These are phyloP conservation scores for Panthera tigris DNA, from an alignment of 2,113 vertebrate genomes.

Conservation along the genomic window DNA sequence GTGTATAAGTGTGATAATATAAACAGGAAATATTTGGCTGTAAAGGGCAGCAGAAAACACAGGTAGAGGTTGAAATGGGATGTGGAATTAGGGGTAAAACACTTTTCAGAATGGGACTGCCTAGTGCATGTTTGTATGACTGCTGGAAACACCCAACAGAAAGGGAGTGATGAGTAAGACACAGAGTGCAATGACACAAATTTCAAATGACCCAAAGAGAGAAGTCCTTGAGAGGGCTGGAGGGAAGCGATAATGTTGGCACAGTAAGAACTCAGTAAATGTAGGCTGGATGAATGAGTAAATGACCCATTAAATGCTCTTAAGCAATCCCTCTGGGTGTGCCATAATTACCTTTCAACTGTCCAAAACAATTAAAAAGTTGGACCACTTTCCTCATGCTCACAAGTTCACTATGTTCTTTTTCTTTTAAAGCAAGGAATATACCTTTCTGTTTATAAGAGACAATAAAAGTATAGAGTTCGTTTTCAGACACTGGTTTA, in stretches of 20 bases:
- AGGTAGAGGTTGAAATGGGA: not conserved
- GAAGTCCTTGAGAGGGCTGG: not conserved
- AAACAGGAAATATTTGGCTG: not conserved
- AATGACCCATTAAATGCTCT: constrained; percentile 29
- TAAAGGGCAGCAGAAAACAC: not conserved
- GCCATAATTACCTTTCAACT: constrained; percentile 20
- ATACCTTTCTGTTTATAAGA: not conserved
- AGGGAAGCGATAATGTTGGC: not conserved
- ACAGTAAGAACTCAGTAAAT: constrained; percentile 23
- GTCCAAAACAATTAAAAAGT: constrained; percentile 3
- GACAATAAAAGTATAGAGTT: not conserved
- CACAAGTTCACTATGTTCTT: not conserved
- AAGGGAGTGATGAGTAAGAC: not conserved
- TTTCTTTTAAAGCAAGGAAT: constrained; percentile 18
- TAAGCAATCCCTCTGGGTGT: not conserved
- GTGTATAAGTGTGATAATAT: not conserved
- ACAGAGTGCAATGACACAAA: not conserved
- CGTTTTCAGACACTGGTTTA: not conserved
- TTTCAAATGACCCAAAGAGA: not conserved
- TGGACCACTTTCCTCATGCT: not conserved
- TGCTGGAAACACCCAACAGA: not conserved
- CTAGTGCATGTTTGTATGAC: not conserved
- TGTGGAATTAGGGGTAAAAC: not conserved
- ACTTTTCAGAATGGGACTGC: not conserved
- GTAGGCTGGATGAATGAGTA: constrained; percentile 19